phyloP scores from a whole-genome alignment of 2,888 invertebrate species.

The Synergus gifuensis region DNA sequence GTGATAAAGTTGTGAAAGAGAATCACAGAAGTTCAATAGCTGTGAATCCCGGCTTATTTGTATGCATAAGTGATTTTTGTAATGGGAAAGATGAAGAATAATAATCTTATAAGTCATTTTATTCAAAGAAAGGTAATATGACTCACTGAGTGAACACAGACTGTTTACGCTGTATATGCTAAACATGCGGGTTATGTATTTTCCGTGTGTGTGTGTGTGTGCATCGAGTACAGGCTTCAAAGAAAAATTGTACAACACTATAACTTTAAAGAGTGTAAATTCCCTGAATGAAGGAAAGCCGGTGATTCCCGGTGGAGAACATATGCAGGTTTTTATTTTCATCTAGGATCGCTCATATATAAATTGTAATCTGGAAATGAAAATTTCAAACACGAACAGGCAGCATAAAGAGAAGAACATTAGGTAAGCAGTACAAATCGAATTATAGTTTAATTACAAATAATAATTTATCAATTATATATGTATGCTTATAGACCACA shows the following conservation, averaged over 20 bases:
- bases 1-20: too few species aligned
- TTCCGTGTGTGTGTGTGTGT: neutral
- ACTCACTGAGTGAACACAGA: too few species aligned
- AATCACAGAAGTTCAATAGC: neutral
- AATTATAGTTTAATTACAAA: neutral
- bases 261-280: conserved; percentile 39
- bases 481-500: too few species aligned
- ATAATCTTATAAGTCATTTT: too few species aligned
- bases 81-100: neutral
- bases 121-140: too few species aligned
- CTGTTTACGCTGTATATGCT: too few species aligned
- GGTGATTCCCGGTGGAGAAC: conserved; percentile 47
- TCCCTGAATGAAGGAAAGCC: conserved; percentile 48
- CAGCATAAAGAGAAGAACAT: neutral
- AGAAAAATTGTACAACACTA: neutral
- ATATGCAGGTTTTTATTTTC: conserved; percentile 45
- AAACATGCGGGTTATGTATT: neutral
- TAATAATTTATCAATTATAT: neutral
- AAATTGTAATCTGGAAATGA: conserved; percentile 41
- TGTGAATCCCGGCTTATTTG: neutral
- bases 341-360: conserved; percentile 46
- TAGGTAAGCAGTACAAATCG: neutral
- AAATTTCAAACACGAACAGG: neutral
- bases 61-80: neutral
- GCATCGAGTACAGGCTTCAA: neutral